These are phyloP conservation scores for Nasua narica DNA, from an alignment of 2,797 vertebrate genomes.

Conservation along the genomic window DNA sequence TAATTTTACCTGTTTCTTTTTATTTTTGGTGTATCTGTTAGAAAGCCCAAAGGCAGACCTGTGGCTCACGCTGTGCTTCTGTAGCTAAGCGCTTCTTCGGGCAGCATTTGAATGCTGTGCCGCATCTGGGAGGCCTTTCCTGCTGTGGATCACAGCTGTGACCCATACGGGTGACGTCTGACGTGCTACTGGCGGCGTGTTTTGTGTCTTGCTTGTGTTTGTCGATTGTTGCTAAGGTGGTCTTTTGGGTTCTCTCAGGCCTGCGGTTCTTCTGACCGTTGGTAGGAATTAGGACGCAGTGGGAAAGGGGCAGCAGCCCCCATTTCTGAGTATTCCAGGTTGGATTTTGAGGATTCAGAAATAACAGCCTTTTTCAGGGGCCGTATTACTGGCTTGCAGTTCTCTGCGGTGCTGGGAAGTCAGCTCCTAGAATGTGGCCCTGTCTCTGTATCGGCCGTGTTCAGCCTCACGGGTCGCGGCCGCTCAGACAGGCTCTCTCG, in stretches of 20 bases:
- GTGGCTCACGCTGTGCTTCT: neutral
- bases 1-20: neutral
- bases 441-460: neutral
- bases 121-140: neutral
- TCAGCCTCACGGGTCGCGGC: neutral
- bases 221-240: rapidly evolving
- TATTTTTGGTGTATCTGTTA: neutral
- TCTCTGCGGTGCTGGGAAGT: neutral
- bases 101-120: neutral
- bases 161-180: too few species aligned
- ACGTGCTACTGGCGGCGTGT: rapidly evolving
- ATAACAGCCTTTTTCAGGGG: neutral
- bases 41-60: neutral
- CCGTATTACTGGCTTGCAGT: neutral
- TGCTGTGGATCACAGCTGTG: neutral
- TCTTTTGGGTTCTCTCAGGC: neutral
- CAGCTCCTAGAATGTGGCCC: too few species aligned
- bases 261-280: neutral
- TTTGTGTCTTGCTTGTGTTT: neutral
- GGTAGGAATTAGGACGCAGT: neutral
- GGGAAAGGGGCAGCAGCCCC: too few species aligned
- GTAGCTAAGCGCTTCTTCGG: neutral
- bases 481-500: neutral
- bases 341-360: neutral
- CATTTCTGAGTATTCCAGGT: neutral